A percentile compares a stretch with the other conserved stretches of the same genome.
phyloP scores from a whole-genome alignment of 2,888 invertebrate species.

The Cephus runcator region DNA sequence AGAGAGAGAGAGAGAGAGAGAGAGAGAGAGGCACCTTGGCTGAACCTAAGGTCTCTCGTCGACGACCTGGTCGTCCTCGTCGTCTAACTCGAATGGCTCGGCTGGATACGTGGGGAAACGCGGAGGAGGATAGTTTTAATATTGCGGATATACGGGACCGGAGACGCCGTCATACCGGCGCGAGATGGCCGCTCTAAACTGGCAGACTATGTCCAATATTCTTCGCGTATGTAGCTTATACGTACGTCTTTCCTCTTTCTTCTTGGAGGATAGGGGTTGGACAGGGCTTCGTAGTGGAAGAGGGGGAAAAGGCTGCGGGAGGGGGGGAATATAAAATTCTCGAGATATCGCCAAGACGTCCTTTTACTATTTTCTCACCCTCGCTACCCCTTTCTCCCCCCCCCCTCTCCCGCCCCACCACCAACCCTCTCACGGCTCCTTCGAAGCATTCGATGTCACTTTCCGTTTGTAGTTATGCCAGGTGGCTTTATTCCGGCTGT shows the following conservation, averaged over 20 bases:
- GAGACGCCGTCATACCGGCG: constrained; percentile 18
- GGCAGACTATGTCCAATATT: constrained; percentile 18
- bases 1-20: neutral
- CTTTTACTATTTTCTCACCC: no score
- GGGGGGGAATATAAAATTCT: no score
- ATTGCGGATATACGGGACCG: constrained; percentile 20
- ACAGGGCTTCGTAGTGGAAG: no score
- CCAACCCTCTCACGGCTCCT: no score
- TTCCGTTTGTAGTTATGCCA: no score
- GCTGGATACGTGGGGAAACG: neutral
- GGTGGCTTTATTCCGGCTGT: no score
- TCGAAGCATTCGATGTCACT: no score
- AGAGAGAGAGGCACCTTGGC: neutral
- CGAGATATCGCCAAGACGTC: no score
- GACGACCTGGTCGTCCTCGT: neutral
- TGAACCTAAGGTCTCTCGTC: neutral
- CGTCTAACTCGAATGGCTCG: neutral
- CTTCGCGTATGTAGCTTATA: constrained; percentile 2
- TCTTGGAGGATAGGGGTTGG: no score
- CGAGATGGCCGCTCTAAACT: constrained; percentile 23
- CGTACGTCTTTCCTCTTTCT: neutral
- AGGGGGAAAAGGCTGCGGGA: no score
- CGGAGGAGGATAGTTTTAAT: constrained; percentile 21
- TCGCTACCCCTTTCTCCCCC: no score
- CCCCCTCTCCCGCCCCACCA: no score